Conservation (phyloP, 53 echinoderm and acorn worm species). For the Echinarachnius parma region DNA sequence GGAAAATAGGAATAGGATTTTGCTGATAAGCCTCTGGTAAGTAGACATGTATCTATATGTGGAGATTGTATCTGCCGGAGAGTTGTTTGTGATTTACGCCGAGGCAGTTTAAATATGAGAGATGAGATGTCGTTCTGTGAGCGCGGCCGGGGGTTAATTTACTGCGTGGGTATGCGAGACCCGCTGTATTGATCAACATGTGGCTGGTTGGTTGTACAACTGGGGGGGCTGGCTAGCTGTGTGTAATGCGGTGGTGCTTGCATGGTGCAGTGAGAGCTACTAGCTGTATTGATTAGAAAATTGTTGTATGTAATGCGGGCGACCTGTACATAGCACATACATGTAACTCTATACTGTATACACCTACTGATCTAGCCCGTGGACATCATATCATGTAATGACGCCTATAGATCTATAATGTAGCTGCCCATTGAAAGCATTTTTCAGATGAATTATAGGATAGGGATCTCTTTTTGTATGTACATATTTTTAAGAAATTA, state of each 20-base stretch:
- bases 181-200: conserved; percentile 24
- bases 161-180: conserved; percentile 2
- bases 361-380: no score
- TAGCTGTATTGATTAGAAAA: not conserved
- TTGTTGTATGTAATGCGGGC: conserved; percentile 6
- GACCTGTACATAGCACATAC: conserved; percentile 2
- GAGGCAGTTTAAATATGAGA: not conserved
- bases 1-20: not conserved
- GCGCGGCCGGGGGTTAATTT: not conserved
- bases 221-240: not conserved
- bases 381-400: not conserved
- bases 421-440: no score
- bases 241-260: conserved; percentile 1
- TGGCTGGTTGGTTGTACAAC: not conserved
- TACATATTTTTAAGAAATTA: no score
- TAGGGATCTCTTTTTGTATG: no score
- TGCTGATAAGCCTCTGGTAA: conserved; percentile 14
- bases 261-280: not conserved
- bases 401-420: no score
- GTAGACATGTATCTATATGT: no score
- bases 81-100: no score
- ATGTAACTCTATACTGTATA: not conserved
- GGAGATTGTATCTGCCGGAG: no score
- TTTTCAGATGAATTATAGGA: no score
- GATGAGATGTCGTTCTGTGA: not conserved